phyloP scores from a whole-genome alignment of 2,888 invertebrate species.

The Orthosia incerta region DNA sequence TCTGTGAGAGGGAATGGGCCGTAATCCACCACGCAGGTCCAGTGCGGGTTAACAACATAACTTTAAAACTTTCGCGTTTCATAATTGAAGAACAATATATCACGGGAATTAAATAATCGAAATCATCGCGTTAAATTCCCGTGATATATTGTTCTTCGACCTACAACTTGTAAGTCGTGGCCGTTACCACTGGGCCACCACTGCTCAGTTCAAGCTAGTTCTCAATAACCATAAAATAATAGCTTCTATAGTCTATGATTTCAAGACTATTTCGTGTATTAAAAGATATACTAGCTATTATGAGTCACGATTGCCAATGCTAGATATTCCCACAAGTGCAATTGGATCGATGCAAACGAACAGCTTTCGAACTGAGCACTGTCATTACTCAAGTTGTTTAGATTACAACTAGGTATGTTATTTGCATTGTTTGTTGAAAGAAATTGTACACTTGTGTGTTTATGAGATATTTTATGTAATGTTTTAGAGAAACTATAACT shows the following conservation, averaged over 20 bases:
- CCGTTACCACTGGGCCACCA: no score
- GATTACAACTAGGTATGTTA: slow-evolving; percentile 33
- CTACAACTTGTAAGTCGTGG: no score
- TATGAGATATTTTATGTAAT: not conserved
- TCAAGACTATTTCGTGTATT: not conserved
- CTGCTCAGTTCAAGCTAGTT: no score
- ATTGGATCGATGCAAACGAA: slow-evolving; percentile 35
- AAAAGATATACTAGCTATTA: slow-evolving; percentile 22
- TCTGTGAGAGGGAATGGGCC: no score
- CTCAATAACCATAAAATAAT: slow-evolving; percentile 5
- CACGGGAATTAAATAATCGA: no score
- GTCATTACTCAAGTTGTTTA: slow-evolving; percentile 49
- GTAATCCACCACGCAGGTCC: no score
- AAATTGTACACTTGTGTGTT: slow-evolving; percentile 27
- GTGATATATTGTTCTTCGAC: no score
- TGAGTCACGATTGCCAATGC: slow-evolving; percentile 41
- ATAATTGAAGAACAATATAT: no score
- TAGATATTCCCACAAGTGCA: slow-evolving; percentile 41
- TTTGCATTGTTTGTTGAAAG: slow-evolving; percentile 36
- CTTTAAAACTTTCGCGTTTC: no score
- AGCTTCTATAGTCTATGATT: not conserved
- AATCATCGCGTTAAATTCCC: no score
- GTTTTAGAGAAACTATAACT: not conserved
- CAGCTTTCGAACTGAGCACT: slow-evolving; percentile 32
- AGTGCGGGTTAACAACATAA: no score